A percentile compares a stretch with the other conserved stretches of the same genome.
Conservation (phyloP, 2,113 vertebrate species). For the Prietella phreatophila region DNA sequence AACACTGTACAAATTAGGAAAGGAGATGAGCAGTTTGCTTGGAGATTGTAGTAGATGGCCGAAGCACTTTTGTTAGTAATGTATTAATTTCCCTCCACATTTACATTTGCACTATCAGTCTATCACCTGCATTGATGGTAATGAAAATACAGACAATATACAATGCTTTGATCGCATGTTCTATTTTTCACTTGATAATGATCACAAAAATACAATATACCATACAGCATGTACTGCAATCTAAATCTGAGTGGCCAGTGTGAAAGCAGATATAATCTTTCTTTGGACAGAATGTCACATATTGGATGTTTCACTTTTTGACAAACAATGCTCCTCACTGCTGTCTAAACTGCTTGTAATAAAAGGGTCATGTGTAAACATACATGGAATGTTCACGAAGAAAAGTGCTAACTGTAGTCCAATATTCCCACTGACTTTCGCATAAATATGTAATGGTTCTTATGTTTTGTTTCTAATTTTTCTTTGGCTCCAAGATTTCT, state of each 20-base stretch:
- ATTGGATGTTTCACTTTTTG: not conserved
- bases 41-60: not conserved
- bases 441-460: conserved; percentile 9
- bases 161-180: not conserved
- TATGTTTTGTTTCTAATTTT: conserved; percentile 23
- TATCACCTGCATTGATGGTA: not conserved
- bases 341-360: not conserved
- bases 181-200: not conserved
- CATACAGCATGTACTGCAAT: not conserved
- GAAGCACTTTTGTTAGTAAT: not conserved
- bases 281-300: not conserved
- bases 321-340: not conserved
- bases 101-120: not conserved
- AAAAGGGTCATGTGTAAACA: not conserved
- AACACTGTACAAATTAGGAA: not conserved
- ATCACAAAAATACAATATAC: not conserved
- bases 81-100: not conserved
- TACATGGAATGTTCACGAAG: not conserved
- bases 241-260: not conserved
- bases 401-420: not conserved
- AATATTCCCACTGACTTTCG: conserved; percentile 36
- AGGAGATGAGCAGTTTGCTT: not conserved
- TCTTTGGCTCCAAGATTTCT: conserved; percentile 21
- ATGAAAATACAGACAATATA: not conserved
- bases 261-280: not conserved